Base-by-base conservation (phyloP, 1,140 invertebrate species). In the Drosophila quadrilineata region DNA sequence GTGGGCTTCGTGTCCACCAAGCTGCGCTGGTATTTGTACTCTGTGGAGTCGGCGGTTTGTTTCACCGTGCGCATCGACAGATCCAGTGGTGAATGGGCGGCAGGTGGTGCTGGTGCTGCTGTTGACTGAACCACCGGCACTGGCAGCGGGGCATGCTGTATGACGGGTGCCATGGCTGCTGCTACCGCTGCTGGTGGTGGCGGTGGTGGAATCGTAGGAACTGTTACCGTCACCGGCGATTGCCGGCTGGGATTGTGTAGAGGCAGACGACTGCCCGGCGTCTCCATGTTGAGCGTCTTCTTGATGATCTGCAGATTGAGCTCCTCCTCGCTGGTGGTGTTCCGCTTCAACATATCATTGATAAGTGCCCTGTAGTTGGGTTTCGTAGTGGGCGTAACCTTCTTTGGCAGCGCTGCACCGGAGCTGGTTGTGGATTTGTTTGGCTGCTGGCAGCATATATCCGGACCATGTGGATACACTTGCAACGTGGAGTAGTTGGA, bases 51-150 rank as follows among this genome's bases (percentile, higher is more conserved):
- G 0, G 95, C 95, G 0, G 95, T 94, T 28, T 95, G 96, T 74
- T 95, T 93, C 0, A 96, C 93, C 0, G 95, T 96, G 85, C 96
- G 96, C 26, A 96, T 95, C 0, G 95, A 96, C 8, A 96, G 90
- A 89, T 97, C 96, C 36, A 97, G 86, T 0, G 95, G 95, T 0
- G 95, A 96, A 80, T 96, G 56, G 0, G 74, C 43, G 4, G 54
- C 41, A 21, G 58, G 59, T 21, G 28, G 31, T 17, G 62, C 26
- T 93, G 91, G 87, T 93, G 59, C 26, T 8, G 45, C 8, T 6
- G 29, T 9, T 1, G 54, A 3, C 3, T 6, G 12, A 2, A 29
- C 4, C 0, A 43, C 6, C 10, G 22, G 8, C 22, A 26, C 29
- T 19, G 19, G 43, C 22, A 49, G 35, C n/a, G 58, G 54, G 0